phyloP scores from a whole-genome alignment of 2,797 vertebrate species.

The Sebastes jordani region DNA sequence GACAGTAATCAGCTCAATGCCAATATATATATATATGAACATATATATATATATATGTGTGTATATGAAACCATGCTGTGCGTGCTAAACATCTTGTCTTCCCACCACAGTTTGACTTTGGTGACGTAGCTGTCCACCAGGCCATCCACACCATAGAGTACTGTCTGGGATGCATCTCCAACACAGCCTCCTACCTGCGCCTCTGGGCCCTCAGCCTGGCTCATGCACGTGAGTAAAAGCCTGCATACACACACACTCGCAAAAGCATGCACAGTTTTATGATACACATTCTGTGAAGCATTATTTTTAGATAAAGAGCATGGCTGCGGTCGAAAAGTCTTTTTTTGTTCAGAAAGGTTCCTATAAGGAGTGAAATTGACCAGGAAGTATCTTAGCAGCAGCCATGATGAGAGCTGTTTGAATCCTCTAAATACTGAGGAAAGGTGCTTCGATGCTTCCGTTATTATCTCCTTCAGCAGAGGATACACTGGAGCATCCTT shows the following conservation, averaged over 20 bases:
- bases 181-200: slow-evolving; percentile 79
- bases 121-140: slow-evolving; percentile 92
- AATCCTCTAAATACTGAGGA: no score
- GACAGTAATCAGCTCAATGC: background rate
- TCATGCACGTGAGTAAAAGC: slow-evolving; percentile 73
- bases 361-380: no score
- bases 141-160: slow-evolving; percentile 98
- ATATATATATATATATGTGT: no score
- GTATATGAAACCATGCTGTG: background rate
- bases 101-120: slow-evolving; percentile 90
- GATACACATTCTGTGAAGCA: background rate
- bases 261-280: background rate
- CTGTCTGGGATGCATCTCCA: slow-evolving; percentile 93
- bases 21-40: background rate
- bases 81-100: slow-evolving; percentile 3
- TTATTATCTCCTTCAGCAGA: no score
- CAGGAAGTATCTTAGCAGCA: no score
- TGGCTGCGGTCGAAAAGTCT: no score
- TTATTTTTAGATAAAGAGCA: background rate
- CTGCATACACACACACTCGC: background rate
- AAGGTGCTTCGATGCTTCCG: no score
- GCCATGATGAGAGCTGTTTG: no score
- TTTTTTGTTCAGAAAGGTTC: no score
- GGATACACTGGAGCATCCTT: no score
- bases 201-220: slow-evolving; percentile 77